Conservation (phyloP, 2,113 vertebrate species). For the Crotalus horridus region DNA sequence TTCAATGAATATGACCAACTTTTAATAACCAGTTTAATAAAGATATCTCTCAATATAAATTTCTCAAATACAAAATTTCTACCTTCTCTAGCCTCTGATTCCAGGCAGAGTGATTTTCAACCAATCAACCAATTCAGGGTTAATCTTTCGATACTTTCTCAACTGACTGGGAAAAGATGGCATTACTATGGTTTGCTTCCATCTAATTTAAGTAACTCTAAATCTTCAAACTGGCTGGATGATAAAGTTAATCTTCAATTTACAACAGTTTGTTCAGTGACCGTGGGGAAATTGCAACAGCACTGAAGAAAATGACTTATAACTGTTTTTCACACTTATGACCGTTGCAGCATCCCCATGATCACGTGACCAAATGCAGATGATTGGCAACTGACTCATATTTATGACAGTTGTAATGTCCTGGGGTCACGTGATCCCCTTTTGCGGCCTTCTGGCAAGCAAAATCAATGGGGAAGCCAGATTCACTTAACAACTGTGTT, state of each 20-base stretch:
- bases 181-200: not conserved
- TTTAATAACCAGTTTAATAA: not conserved
- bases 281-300: accelerated
- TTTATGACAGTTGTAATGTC: not conserved
- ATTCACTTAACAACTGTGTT: not conserved
- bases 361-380: not conserved
- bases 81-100: not conserved
- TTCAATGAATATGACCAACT: not conserved
- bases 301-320: not conserved
- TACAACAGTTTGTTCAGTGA: not conserved
- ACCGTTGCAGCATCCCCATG: not conserved
- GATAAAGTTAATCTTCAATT: not conserved
- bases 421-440: not conserved
- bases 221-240: not conserved
- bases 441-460: too few species aligned
- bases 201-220: not conserved
- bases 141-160: not conserved
- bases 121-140: not conserved
- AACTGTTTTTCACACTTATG: not conserved
- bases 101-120: not conserved
- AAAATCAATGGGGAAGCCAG: not conserved
- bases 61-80: not conserved
- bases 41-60: not conserved
- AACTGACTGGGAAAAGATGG: not conserved
- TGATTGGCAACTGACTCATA: not conserved